Conservation (phyloP, 2,888 invertebrate species). For the Andrena trimmerana region DNA sequence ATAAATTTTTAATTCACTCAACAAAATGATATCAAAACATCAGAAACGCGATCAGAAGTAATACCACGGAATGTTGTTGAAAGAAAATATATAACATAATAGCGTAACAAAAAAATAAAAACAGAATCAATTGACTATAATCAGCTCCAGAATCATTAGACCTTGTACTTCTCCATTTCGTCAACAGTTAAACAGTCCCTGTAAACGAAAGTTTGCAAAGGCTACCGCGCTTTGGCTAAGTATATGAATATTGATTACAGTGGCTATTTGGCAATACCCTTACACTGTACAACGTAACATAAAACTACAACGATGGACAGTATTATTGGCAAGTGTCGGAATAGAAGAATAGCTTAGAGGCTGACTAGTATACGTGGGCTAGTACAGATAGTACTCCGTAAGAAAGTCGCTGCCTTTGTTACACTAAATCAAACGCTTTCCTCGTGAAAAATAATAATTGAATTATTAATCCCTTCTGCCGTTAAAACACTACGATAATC, state of each 20-base stretch:
- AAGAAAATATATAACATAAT: constrained; percentile 74
- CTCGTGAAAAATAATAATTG: constrained; percentile 59
- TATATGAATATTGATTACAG: constrained; percentile 75
- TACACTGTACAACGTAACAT: constrained; percentile 76
- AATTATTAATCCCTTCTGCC: constrained; percentile 58
- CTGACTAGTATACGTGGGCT: constrained; percentile 34
- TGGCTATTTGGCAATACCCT: constrained; percentile 64
- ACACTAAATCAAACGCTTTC: constrained; percentile 56
- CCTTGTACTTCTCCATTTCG: constrained; percentile 82
- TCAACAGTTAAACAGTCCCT: constrained; percentile 82
- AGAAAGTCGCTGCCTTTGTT: constrained; percentile 42
- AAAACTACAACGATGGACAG: constrained; percentile 74
- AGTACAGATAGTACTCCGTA: constrained; percentile 38
- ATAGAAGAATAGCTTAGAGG: constrained; percentile 62
- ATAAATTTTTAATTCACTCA: constrained; percentile 79
- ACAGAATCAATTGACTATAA: constrained; percentile 80
- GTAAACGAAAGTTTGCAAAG: constrained; percentile 64
- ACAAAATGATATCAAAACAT: constrained; percentile 83
- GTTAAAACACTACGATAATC: constrained; percentile 53
- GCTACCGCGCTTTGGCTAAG: constrained; percentile 62
- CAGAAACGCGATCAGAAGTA: constrained; percentile 74
- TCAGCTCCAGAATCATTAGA: constrained; percentile 81
- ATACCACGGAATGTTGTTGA: constrained; percentile 62
- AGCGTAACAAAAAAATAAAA: constrained; percentile 80
- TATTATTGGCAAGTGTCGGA: constrained; percentile 64